phyloP scores from a whole-genome alignment of 1,140 invertebrate species.

The Cotesia typhae region DNA sequence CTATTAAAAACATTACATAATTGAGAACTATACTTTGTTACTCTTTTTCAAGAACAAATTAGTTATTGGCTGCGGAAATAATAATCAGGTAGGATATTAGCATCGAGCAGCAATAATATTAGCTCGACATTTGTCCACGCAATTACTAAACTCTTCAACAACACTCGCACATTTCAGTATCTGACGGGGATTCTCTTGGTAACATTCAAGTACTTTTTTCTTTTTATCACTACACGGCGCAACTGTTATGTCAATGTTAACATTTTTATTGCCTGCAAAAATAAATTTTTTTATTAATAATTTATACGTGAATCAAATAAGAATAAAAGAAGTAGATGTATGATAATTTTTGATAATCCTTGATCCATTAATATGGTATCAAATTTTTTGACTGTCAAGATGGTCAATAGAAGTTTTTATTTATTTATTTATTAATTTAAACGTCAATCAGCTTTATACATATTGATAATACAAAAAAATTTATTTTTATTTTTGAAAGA shows the following conservation, averaged over 20 bases:
- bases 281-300: background rate
- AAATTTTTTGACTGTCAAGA: too few species aligned
- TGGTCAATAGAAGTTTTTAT: too few species aligned
- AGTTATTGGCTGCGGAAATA: slow-evolving; percentile 1
- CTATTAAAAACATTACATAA: slow-evolving; percentile 5
- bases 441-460: too few species aligned
- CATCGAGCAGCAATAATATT: slow-evolving; percentile 48
- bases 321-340: too few species aligned
- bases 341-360: too few species aligned
- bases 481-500: too few species aligned
- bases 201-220: slow-evolving; percentile 65
- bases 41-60: slow-evolving; percentile 26
- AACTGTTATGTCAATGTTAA: slow-evolving; percentile 41
- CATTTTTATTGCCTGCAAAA: slow-evolving; percentile 30
- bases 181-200: slow-evolving; percentile 65
- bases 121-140: slow-evolving; percentile 63
- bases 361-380: too few species aligned
- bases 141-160: slow-evolving; percentile 65
- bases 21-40: slow-evolving; percentile 13
- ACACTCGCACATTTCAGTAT: slow-evolving; percentile 65
- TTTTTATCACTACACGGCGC: slow-evolving; percentile 64
- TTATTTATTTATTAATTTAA: too few species aligned
- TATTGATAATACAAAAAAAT: too few species aligned
- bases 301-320: too few species aligned
- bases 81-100: slow-evolving; percentile 37